Evolutionary conservation across 2,113 vertebrate genomes (phyloP), one percentile per base, ranked within the genome.

Genomic region (Nyctibius bracteatus): DNA sequence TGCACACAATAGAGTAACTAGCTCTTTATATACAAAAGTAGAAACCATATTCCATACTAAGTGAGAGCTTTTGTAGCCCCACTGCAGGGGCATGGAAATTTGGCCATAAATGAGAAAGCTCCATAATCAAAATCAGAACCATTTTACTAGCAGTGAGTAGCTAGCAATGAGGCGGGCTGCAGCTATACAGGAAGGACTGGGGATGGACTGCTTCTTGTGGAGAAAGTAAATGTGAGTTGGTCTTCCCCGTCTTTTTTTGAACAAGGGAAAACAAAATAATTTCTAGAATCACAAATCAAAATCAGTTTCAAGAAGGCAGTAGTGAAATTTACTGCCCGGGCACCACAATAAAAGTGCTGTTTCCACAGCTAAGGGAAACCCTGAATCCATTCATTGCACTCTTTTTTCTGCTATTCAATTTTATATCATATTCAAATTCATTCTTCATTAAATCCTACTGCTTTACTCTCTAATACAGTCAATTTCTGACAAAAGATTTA

Each of bases 101-200:
- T 84, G 63, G 67, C 57, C 47, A 84, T 37, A 72, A 94, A 63
- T 54, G 25, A 95, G 52, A 91, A 92, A 91, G 37, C 22, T 74
- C 58, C 39, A 61, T 83, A 86, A 89, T 72, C 52, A 92, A 94
- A 94, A 90, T 96, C 67, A 92, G 79, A 86, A 73, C 19, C 14
- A 63, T 83, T 88, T 79, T 25, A 66, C n/a, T 41, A 66, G 51
- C 31, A 72, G 33, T 21, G 44, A 84, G 44, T 65, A 68, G 57
- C 41, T 7, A 49, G n/a, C 37, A 78, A 21, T 14, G 79, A 88
- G 43, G 27, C 2, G 8, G 68, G 24, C 51, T 54, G 57, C 24
- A 74, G 37, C 63, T 77, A 14, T 14, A 57, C 61, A 80, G 63
- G 46, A 94, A 93, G 51, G 43, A 47, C 0, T 91, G 37, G 33